phyloP scores from a whole-genome alignment of 2,797 vertebrate genomes.

The Cirrhinus mrigala region DNA sequence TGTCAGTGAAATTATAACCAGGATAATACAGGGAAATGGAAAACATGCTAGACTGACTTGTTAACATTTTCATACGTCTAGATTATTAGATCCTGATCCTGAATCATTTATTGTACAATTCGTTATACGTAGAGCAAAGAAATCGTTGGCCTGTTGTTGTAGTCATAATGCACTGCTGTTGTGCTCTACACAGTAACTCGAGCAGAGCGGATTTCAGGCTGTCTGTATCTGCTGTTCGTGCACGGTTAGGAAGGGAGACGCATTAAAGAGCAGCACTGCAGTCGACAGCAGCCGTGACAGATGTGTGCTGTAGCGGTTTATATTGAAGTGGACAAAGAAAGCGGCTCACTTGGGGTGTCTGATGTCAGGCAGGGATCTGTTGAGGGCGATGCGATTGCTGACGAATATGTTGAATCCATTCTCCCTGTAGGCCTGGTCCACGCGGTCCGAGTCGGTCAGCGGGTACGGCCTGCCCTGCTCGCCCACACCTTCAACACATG shows the following conservation, averaged over 20 bases:
- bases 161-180: neutral
- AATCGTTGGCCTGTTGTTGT: neutral
- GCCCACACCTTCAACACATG: conserved; percentile 82
- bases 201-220: too few species aligned
- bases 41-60: neutral
- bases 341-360: conserved; percentile 91
- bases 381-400: conserved; percentile 94
- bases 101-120: too few species aligned
- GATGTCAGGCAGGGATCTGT: conserved; percentile 94
- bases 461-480: conserved; percentile 92
- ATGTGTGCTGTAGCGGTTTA: neutral
- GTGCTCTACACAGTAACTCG: neutral
- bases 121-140: too few species aligned
- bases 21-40: neutral
- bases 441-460: conserved; percentile 86
- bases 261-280: too few species aligned
- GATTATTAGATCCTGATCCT: too few species aligned
- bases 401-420: conserved; percentile 98
- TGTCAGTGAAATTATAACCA: too few species aligned
- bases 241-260: neutral
- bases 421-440: conserved; percentile 94
- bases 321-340: too few species aligned
- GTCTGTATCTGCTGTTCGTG: neutral
- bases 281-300: neutral
- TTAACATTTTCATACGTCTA: neutral